phyloP scores from a whole-genome alignment of 1,140 invertebrate genomes.

The Asobara japonica region DNA sequence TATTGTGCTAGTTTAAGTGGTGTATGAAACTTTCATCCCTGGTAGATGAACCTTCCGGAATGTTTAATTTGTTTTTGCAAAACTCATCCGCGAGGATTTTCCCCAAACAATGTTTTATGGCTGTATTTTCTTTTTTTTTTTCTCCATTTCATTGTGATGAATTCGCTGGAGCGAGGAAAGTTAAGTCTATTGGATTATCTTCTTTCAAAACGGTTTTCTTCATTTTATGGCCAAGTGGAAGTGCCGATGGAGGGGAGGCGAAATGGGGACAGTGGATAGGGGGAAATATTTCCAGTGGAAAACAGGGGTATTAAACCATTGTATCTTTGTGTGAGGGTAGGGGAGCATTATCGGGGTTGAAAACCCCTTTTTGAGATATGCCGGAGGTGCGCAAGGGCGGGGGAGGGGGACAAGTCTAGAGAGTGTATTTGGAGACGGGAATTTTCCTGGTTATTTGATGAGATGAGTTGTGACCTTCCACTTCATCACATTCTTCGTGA shows the following conservation, averaged over 20 bases:
- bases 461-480: background rate
- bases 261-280: background rate
- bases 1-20: too few relatives aligned
- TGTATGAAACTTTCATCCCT: background rate
- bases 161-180: background rate
- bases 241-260: background rate
- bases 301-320: background rate
- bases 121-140: background rate
- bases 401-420: too few relatives aligned
- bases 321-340: background rate
- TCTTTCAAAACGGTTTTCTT: background rate
- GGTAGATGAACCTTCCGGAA: background rate
- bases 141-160: background rate
- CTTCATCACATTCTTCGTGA: background rate
- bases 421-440: background rate
- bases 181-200: slow-evolving; percentile 1
- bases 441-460: background rate
- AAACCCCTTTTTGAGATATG: background rate
- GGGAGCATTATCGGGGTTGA: background rate
- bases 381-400: too few relatives aligned
- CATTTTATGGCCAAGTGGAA: background rate
- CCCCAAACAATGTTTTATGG: background rate
- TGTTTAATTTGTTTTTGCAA: background rate
- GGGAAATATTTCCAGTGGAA: background rate
- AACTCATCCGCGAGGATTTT: background rate